phyloP scores from a whole-genome alignment of 2,113 vertebrate genomes.

The Oncorhynchus kisutch region DNA sequence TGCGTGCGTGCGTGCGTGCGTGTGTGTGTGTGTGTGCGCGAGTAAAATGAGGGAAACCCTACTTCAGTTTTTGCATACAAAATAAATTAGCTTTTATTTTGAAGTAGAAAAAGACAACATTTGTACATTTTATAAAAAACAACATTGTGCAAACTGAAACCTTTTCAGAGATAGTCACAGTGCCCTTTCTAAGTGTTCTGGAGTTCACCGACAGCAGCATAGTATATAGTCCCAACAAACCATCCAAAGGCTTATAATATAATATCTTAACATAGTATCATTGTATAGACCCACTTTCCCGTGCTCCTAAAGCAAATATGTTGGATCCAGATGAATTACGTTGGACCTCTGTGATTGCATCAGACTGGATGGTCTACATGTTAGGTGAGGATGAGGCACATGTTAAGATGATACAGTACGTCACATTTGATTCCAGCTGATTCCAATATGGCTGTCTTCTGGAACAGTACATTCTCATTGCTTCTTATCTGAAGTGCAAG shows the following conservation, averaged over 20 bases:
- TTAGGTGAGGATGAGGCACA: conserved; percentile 64
- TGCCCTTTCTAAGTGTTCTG: conserved; percentile 28
- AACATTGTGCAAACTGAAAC: conserved; percentile 65
- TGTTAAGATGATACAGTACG: conserved; percentile 50
- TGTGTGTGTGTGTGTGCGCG: neutral
- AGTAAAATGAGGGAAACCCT: neutral
- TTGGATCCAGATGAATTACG: conserved; percentile 27
- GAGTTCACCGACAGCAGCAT: conserved; percentile 35
- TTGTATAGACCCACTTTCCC: too few species aligned
- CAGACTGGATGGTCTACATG: conserved; percentile 40
- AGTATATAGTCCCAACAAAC: neutral
- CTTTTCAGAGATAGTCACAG: conserved; percentile 61
- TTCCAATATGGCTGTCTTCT: conserved; percentile 37
- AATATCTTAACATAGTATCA: too few species aligned
- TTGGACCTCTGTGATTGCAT: conserved; percentile 44
- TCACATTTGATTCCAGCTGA: conserved; percentile 18
- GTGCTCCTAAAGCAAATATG: too few species aligned
- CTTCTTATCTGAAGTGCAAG: conserved; percentile 11
- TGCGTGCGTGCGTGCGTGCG: neutral
- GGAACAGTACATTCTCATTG: conserved; percentile 60
- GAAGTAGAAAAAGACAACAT: conserved; percentile 75
- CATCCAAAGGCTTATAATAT: too few species aligned
- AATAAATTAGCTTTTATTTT: conserved; percentile 66
- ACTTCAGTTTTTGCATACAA: conserved; percentile 47
- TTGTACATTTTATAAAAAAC: conserved; percentile 51